Conservation (phyloP, 2,888 invertebrate genomes). For the Alloplasta piceator region DNA sequence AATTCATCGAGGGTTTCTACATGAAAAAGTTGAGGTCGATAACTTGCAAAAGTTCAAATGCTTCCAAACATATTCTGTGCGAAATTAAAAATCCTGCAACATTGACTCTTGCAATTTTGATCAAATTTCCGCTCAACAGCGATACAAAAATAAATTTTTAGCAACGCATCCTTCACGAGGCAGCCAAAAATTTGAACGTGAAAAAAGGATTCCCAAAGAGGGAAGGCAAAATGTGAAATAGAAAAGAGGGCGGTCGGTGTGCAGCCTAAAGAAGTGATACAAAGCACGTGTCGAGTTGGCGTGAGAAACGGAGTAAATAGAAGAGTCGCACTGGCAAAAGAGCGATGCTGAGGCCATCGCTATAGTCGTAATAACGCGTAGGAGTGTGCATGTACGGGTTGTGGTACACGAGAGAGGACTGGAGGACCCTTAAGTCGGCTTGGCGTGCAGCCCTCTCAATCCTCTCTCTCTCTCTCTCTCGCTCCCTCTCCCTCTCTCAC, state of each 20-base stretch:
- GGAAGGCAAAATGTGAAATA: constrained; percentile 5
- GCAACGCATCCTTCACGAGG: background rate
- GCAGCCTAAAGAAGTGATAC: constrained; percentile 13
- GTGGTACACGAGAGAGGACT: constrained; percentile 54
- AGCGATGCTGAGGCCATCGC: constrained; percentile 20
- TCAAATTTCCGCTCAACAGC: too few species aligned
- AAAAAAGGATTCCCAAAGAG: background rate
- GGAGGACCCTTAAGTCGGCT: constrained; percentile 64
- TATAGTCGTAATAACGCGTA: constrained; percentile 18
- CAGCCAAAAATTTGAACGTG: background rate
- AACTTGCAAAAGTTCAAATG: too few species aligned
- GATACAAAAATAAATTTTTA: background rate
- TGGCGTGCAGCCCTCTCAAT: constrained; percentile 59
- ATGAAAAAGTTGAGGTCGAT: background rate
- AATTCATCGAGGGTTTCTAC: background rate
- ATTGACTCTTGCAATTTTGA: too few species aligned
- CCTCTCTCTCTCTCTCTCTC: constrained; percentile 59
- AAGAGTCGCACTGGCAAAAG: constrained; percentile 37
- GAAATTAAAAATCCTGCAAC: background rate
- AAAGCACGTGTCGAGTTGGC: constrained; percentile 42
- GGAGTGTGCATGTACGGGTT: constrained; percentile 45
- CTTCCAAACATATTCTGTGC: background rate
- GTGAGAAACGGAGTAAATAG: constrained; percentile 63
- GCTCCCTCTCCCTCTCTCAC: constrained; percentile 37
- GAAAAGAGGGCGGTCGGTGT: constrained; percentile 5